Evolutionary conservation across 2,888 invertebrate genomes (phyloP).

Genomic region (Drosophila prolongata): DNA sequence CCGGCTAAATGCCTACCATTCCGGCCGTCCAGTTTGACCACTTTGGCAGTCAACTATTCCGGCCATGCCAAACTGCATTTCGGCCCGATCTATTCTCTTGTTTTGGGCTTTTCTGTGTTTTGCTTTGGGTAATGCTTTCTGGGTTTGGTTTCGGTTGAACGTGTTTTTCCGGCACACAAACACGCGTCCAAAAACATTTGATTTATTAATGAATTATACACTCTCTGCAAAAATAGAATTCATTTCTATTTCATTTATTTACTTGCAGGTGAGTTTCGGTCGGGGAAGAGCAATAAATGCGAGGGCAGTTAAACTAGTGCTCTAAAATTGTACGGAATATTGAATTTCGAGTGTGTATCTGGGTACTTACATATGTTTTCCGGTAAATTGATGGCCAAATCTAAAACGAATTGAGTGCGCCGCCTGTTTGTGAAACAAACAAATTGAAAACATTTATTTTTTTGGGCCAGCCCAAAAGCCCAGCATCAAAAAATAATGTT

Average conservation of each 20-base stretch:
- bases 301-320: not conserved
- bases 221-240: constrained; percentile 24
- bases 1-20: constrained; percentile 35
- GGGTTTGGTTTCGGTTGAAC: constrained; percentile 26
- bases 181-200: constrained; percentile 30
- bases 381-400: constrained; percentile 33
- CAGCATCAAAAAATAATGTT: constrained; percentile 16
- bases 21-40: constrained; percentile 39
- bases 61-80: constrained; percentile 63
- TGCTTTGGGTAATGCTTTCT: constrained; percentile 14
- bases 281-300: not conserved
- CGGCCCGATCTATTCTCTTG: constrained; percentile 42
- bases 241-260: constrained; percentile 40
- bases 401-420: constrained; percentile 16
- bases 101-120: constrained; percentile 37
- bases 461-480: constrained; percentile 26
- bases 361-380: constrained; percentile 29
- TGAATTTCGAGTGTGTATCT: constrained; percentile 20
- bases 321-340: constrained; percentile 14
- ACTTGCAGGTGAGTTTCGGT: constrained; percentile 38
- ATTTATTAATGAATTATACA: constrained; percentile 53
- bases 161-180: constrained; percentile 5
- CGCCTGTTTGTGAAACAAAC: constrained; percentile 24
- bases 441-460: constrained; percentile 12
- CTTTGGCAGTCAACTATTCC: constrained; percentile 33